Percentiles rank a stretch among this genome's conserved stretches.
These are phyloP conservation scores for Octonoba sinensis DNA, from an alignment of 2,888 invertebrate genomes.

Conservation along the genomic window DNA sequence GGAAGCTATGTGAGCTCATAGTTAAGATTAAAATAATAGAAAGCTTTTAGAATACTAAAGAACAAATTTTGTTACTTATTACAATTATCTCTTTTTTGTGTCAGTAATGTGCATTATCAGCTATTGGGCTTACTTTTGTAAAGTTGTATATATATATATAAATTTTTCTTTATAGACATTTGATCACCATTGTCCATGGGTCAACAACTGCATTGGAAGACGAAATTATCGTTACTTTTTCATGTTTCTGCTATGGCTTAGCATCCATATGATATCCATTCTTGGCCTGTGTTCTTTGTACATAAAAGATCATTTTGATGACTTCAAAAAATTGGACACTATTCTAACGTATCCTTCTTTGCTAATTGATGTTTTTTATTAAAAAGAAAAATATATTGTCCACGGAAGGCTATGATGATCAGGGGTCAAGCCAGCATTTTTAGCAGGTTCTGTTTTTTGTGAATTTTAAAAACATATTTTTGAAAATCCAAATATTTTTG, in stretches of 20 bases:
- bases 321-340: slow-evolving; percentile 83
- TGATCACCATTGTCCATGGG: slow-evolving; percentile 99
- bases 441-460: too few species aligned
- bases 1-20: too few species aligned
- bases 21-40: too few species aligned
- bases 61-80: neutral
- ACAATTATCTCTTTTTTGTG: slow-evolving; percentile 9
- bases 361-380: neutral
- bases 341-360: slow-evolving; percentile 74
- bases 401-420: too few species aligned
- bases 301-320: slow-evolving; percentile 86
- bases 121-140: neutral
- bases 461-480: too few species aligned
- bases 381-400: too few species aligned
- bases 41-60: neutral
- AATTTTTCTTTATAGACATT: slow-evolving; percentile 84
- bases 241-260: slow-evolving; percentile 95
- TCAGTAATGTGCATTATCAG: neutral
- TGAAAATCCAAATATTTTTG: too few species aligned
- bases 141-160: neutral
- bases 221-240: slow-evolving; percentile 99
- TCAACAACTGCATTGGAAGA: slow-evolving; percentile 96
- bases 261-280: slow-evolving; percentile 97
- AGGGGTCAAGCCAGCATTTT: too few species aligned
- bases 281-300: slow-evolving; percentile 93